Evolutionary conservation across 1,140 invertebrate species (phyloP).

Genomic region (Pseudomyrmex dendroicus): DNA sequence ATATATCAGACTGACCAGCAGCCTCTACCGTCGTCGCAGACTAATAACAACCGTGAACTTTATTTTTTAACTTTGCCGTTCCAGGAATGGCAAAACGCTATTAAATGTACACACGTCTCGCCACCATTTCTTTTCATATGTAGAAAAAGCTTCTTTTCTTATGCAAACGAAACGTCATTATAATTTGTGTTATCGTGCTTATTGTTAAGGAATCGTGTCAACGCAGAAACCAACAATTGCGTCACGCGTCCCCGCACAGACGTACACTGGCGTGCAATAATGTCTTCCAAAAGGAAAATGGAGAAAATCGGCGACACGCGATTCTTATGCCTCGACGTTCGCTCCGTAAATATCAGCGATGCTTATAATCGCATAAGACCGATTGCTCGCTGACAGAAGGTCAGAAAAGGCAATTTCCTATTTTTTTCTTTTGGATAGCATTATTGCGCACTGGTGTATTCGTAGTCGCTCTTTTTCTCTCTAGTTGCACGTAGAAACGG

Average conservation of each 20-base stretch:
- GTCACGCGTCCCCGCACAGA: neutral
- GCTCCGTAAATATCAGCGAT: too few relatives aligned
- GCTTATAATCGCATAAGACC: too few relatives aligned
- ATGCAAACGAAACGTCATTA: neutral
- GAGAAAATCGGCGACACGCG: too few relatives aligned
- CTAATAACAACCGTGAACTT: neutral
- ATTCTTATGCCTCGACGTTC: too few relatives aligned
- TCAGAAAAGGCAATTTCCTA: too few relatives aligned
- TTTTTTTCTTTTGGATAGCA: too few relatives aligned
- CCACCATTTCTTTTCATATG: neutral
- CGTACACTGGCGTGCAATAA: too few relatives aligned
- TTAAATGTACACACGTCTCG: neutral
- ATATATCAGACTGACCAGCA: too few relatives aligned
- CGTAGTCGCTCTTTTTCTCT: neutral
- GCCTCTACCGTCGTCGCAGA: neutral
- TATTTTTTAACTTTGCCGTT: neutral
- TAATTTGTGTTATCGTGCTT: neutral
- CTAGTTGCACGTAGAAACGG: neutral
- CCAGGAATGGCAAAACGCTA: neutral
- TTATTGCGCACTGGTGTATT: neutral
- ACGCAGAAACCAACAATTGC: neutral
- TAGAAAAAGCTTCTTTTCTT: neutral
- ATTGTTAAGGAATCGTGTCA: neutral
- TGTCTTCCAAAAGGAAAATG: too few relatives aligned
- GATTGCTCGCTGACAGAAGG: too few relatives aligned